Evolutionary conservation across 2,888 invertebrate species (phyloP).

Genomic region (Muschampia plurimacula): DNA sequence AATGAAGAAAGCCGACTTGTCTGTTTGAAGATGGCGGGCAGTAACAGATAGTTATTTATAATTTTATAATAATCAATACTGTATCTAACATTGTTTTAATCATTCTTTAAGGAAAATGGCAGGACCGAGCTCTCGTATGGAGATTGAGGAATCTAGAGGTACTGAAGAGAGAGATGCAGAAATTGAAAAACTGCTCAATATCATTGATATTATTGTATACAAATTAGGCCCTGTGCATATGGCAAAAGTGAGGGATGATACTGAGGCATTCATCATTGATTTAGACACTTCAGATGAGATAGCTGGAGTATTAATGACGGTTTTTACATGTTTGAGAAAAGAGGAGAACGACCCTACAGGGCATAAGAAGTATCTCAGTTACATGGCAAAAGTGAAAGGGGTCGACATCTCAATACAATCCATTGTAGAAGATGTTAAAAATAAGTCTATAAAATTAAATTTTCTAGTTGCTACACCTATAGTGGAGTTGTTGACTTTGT

Average conservation of each 20-base stretch:
- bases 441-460: conserved; percentile 4
- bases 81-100: too few relatives aligned
- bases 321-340: conserved; percentile 41
- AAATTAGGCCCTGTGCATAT: conserved; percentile 6
- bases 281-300: conserved; percentile 38
- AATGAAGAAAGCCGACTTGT: too few relatives aligned
- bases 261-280: conserved; percentile 6
- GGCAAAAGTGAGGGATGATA: background rate
- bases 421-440: too few relatives aligned
- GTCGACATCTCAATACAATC: too few relatives aligned
- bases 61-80: too few relatives aligned
- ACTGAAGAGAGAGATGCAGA: conserved; percentile 4
- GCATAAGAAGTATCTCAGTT: conserved; percentile 27
- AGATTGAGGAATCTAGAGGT: background rate
- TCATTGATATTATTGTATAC: conserved; percentile 12
- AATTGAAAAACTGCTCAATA: conserved; percentile 13
- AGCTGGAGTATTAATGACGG: conserved; percentile 40
- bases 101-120: too few relatives aligned
- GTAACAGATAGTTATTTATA: too few relatives aligned
- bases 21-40: too few relatives aligned
- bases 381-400: too few relatives aligned
- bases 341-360: conserved; percentile 41
- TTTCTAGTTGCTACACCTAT: conserved; percentile 5
- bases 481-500: conserved; percentile 22
- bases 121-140: too few relatives aligned